These are phyloP conservation scores for Tenthredo notha DNA, from an alignment of 2,888 invertebrate genomes.

Conservation along the genomic window DNA sequence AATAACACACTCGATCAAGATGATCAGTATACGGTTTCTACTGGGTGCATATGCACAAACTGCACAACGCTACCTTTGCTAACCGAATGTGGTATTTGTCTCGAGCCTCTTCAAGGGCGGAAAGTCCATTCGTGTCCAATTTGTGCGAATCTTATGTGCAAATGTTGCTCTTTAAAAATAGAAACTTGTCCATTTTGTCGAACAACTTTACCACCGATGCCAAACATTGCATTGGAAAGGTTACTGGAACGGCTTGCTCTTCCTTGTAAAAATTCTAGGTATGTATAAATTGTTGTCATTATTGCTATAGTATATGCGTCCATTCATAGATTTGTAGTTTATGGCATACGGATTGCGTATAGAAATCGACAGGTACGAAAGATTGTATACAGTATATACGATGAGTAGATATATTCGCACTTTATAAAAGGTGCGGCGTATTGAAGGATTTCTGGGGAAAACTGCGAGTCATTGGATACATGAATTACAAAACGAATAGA, in stretches of 20 bases:
- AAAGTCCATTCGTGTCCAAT: conserved; percentile 64
- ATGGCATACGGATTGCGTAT: not conserved
- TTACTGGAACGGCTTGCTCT: conserved; percentile 63
- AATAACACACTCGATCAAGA: not conserved
- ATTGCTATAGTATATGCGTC: not conserved
- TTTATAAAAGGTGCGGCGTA: not conserved
- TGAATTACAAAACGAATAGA: not conserved
- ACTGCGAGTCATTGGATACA: not conserved
- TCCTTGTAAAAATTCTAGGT: conserved; percentile 68
- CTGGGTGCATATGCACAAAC: conserved; percentile 64
- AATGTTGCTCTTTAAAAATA: conserved; percentile 62
- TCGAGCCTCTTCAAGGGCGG: conserved; percentile 65
- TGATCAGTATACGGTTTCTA: not conserved
- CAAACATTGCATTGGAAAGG: conserved; percentile 67
- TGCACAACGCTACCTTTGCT: conserved; percentile 61
- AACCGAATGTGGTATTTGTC: conserved; percentile 68
- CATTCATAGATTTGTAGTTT: too few relatives aligned
- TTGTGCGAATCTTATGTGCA: conserved; percentile 68
- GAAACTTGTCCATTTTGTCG: conserved; percentile 68
- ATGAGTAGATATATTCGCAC: not conserved
- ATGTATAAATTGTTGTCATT: conserved; percentile 60
- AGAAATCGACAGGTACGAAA: not conserved
- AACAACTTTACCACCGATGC: conserved; percentile 58
- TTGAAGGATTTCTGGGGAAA: not conserved
- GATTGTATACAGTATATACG: not conserved